Base-by-base conservation (phyloP, 2,113 vertebrate species). In the Limanda limanda region DNA sequence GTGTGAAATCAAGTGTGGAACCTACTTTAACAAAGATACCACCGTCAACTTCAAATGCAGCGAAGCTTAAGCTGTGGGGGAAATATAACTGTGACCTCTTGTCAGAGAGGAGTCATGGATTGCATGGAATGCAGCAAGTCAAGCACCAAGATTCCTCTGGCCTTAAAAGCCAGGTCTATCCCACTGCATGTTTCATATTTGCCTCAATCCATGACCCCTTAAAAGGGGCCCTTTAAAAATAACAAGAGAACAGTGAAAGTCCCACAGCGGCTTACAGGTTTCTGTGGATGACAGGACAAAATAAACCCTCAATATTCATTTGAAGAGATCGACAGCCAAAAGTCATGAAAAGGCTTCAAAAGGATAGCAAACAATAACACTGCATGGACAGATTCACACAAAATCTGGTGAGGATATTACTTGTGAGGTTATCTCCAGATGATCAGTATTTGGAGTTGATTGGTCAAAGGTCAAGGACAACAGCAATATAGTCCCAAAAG, bases 171-270 rank as follows among this genome's bases (percentile, higher is more conserved):
- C 74, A 73, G 69, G 69, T 84, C 68, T 60, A 76, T 72, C 54
- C 67, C 31, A 64, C 11, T 61, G 51, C 75, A 67, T 82, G 79
- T 84, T 87, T 84, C 65, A 74, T 73, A 83, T 89, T 85, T 84
- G 81, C 64, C 72, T 83, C 59, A 67, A 71, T 79, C 68, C 65
- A 63, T 64, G 69, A 27, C 62, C 88, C 80, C 86, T 84, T 71
- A 76, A 35, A 67, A 76, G 68, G 77, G 85, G 83, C 77, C 85
- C 85, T 76, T 77, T 83, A 61, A 58, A 74, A 85, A 80, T 77
- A 83, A 77, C 76, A 81, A 79, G 71, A 86, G 73, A 79, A 55
- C 63, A 74, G 40, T 69, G 21, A 85, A 71, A 87, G 71, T 72
- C 77, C 45, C 79, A 76, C 60, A 75, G 68, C 74, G 82, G 58